Base-by-base conservation (phyloP, 2,113 vertebrate species). In the Psilopsiagon aymara region DNA sequence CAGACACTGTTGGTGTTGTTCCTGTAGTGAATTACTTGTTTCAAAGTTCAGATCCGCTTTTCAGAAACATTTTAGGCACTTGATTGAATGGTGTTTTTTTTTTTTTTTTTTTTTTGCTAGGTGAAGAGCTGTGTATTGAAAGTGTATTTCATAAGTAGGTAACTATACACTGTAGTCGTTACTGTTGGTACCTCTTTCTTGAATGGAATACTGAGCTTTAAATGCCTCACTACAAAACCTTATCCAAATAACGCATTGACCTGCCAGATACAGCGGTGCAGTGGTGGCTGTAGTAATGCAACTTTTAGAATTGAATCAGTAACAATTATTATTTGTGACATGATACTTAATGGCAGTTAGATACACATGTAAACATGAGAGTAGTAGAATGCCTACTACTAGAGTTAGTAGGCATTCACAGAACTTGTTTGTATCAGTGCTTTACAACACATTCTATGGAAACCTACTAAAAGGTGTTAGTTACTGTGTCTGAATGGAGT, bases 371-470 rank as follows among this genome's bases (percentile, higher is more conserved):
- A 14, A 44, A 11, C 6, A 2, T 23, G 23, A 37, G 35, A 37
- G 35, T 37, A 37, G 35, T 37, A 37, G 35, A 37, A 37, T 37
- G 35, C 35, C 35, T 37, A 5, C 0, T 13, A 12, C 3, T 7
- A 7, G 49, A 5, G 43, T 28, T 53, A 15, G 9, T 29, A 20
- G 55, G 60, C 29, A 24, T 47, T 76, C 35, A 29, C 15, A 52
- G 25, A n/a, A 33, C 8, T 27, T 23, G 11, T 3, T 68, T 51
- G 4, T 73, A 6, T 52, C 47, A 25, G 28, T 43, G 47, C 37
- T 69, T 60, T 35, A 5, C 29, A 14, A 75, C 76, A 16, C 19
- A 4, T 10, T 0, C 7, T 4, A 0, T 21, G 59, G 59, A 77
- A 83, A 33, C 20, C 6, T 28, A 0, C 1, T 9, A 35, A 71